Evolutionary conservation across 1,140 invertebrate genomes (phyloP).

Genomic region (Pentalonia nigronervosa): DNA sequence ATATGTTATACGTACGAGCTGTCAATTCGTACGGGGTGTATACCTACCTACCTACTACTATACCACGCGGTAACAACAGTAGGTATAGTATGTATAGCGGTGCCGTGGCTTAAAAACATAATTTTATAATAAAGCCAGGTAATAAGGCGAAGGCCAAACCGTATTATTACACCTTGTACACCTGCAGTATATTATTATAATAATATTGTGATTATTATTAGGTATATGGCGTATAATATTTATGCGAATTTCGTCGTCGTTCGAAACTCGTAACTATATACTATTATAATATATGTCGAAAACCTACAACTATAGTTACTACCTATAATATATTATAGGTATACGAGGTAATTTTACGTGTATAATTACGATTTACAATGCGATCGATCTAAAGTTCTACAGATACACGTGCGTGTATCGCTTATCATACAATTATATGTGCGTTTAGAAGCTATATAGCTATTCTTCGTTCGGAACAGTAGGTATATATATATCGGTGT

Average conservation of each 20-base stretch:
- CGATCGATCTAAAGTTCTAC: background rate
- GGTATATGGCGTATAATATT: background rate
- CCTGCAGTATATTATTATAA: background rate
- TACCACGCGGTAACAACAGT: background rate
- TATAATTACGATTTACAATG: background rate
- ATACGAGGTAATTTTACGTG: background rate
- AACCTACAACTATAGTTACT: too few species aligned
- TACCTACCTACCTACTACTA: background rate
- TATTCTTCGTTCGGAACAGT: background rate
- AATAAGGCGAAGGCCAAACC: background rate
- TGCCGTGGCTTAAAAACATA: background rate
- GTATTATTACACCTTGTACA: slow-evolving; percentile 22
- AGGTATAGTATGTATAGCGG: background rate
- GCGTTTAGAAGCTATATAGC: background rate
- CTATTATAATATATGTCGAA: too few species aligned
- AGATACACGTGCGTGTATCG: background rate
- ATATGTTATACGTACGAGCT: background rate
- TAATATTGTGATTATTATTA: slow-evolving; percentile 10
- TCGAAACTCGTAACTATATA: background rate
- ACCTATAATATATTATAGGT: background rate
- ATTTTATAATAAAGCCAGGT: background rate
- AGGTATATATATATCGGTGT: background rate
- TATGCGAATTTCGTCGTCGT: background rate
- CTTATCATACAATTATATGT: background rate
- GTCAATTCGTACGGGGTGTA: background rate